Evolutionary conservation across 1,140 invertebrate species (phyloP), one percentile per base, ranked within the genome.

Genomic region (Metopolophium dirhodum): DNA sequence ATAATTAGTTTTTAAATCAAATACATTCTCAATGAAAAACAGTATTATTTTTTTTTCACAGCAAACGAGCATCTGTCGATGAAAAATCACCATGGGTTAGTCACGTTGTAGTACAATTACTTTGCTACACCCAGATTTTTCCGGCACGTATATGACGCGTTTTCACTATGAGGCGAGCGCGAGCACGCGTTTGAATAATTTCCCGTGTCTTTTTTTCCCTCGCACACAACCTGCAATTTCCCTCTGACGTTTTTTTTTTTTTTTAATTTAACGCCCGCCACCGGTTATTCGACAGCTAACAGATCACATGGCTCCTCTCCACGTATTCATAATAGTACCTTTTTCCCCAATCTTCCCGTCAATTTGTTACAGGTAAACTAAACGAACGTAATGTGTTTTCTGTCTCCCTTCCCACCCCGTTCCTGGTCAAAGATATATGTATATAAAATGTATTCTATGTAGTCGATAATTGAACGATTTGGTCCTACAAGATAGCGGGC

Each of bases 201-300:
- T 93, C 47, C 47, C 47, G 49, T 85, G 91, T 83, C 49, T 85
- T 85, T 85, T 91, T 47, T 35, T 90, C 57, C 61, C 68, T 54
- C 30, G 37, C 20, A 26, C 20, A 26, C 45, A 18, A 54, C 77
- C 91, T 68, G 30, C 30, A 26, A 93, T 93, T 93, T 93, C 49
- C 77, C 49, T 30, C 41, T 35, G 35, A 82, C 49, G 35, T 30
- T 91, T 91, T 45, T 68, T 90, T 82, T 85, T 92, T 85, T 49
- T 93, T 93, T 93, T 85, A 93, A 93, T 93, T 93, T 93, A 93
- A 93, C 82, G 49, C 49, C 91, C 82, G n/a, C 47, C 91, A 41
- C 77, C 91, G 82, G 91, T 93, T 86, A 92, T 83, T 86, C 82
- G 91, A 93, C 91, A 93, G 91, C 91, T 93, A 93, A 93, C 91